Evolutionary conservation across 2,113 vertebrate species (phyloP).

Genomic region (Regulus satrapa): DNA sequence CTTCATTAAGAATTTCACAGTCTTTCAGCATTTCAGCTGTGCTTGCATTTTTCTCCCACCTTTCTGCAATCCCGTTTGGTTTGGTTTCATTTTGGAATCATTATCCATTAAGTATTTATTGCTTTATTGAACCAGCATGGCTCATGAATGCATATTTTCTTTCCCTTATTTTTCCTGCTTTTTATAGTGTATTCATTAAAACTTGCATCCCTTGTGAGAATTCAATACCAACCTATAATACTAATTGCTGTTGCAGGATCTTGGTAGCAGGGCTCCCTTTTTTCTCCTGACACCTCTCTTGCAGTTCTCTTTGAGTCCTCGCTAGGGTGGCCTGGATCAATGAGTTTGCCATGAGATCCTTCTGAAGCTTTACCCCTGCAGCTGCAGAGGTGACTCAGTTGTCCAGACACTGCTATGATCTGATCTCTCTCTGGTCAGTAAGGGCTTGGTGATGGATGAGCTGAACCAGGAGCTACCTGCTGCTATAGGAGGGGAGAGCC

Average conservation of each 20-base stretch:
- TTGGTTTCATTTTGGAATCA: neutral
- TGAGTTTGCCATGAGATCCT: neutral
- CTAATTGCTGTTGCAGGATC: rapidly evolving
- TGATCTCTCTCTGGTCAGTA: neutral
- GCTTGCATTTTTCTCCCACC: neutral
- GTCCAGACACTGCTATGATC: neutral
- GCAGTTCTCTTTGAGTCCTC: neutral
- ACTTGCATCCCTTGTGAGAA: neutral
- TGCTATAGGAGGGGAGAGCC: neutral
- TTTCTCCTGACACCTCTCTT: neutral
- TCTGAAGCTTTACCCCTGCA: neutral
- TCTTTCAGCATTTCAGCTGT: rapidly evolving
- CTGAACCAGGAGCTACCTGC: neutral
- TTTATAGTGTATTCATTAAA: neutral
- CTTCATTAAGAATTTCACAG: neutral
- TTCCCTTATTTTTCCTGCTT: neutral
- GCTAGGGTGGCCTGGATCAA: neutral
- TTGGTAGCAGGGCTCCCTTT: neutral
- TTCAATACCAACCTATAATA: neutral
- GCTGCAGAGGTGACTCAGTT: neutral
- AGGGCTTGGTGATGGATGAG: neutral
- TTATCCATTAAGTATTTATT: neutral
- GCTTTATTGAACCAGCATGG: neutral
- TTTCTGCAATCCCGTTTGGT: neutral
- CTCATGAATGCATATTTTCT: neutral